Evolutionary conservation across 1,140 invertebrate species (phyloP).

Genomic region (Macrobrachium nipponense): DNA sequence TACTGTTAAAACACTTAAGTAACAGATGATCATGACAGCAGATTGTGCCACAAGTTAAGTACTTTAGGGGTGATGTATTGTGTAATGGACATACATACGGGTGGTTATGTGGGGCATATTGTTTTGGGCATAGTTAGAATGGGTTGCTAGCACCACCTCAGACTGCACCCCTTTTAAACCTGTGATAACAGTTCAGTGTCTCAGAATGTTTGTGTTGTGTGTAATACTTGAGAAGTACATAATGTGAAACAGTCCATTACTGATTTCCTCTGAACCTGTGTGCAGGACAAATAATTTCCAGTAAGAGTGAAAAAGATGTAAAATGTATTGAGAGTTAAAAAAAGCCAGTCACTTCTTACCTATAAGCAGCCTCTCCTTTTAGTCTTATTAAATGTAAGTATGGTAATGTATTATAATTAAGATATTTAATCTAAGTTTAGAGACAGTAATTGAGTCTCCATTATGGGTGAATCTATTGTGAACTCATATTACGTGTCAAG

Average conservation of each 20-base stretch:
- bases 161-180: conserved; percentile 41
- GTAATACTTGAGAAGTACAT: conserved; percentile 43
- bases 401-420: conserved; percentile 20
- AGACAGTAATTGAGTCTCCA: conserved; percentile 37
- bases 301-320: conserved; percentile 21
- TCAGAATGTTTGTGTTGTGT: conserved; percentile 20
- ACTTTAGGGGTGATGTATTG: conserved; percentile 11
- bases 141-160: conserved; percentile 17
- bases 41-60: neutral
- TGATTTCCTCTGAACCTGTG: conserved; percentile 26
- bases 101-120: conserved; percentile 24
- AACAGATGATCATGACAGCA: too few species aligned
- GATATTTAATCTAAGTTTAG: conserved; percentile 54
- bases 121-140: conserved; percentile 4
- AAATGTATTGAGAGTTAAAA: conserved; percentile 9
- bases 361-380: conserved; percentile 35
- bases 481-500: neutral
- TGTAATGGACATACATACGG: conserved; percentile 23
- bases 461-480: conserved; percentile 2
- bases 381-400: conserved; percentile 42
- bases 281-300: conserved; percentile 32
- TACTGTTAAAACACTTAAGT: too few species aligned
- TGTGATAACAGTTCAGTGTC: conserved; percentile 52
- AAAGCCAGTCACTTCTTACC: conserved; percentile 22
- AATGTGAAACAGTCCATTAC: neutral